phyloP scores from a whole-genome alignment of 1,140 invertebrate genomes.

The Pectinophora gossypiella region DNA sequence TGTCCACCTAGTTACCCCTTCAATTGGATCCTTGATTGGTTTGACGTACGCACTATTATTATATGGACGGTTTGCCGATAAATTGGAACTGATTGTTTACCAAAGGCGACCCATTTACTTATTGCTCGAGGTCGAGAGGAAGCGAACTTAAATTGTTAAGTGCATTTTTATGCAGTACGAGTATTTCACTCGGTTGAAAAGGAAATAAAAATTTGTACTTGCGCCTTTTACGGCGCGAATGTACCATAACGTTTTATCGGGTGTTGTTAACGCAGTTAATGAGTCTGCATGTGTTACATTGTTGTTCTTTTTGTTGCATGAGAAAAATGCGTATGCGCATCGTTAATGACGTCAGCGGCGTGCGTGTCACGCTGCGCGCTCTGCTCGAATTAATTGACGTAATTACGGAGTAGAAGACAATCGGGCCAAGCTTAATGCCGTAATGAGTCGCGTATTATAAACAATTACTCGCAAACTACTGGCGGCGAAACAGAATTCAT shows the following conservation, averaged over 20 bases:
- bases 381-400: conserved; percentile 63
- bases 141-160: too few species aligned
- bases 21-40: conserved; percentile 70
- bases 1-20: conserved; percentile 70
- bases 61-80: conserved; percentile 43
- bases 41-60: conserved; percentile 64
- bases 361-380: conserved; percentile 46
- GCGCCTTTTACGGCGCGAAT: conserved; percentile 25
- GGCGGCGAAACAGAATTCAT: conserved; percentile 42
- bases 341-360: conserved; percentile 46
- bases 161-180: too few species aligned
- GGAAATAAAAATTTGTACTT: conserved; percentile 17
- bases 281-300: conserved; percentile 22
- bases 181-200: neutral
- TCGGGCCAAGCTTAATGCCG: conserved; percentile 48
- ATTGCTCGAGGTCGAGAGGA: conserved; percentile 3
- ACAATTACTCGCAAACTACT: conserved; percentile 11
- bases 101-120: conserved; percentile 31
- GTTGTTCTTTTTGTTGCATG: conserved; percentile 33
- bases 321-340: conserved; percentile 52
- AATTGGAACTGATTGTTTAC: conserved; percentile 62
- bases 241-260: conserved; percentile 30
- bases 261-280: conserved; percentile 25
- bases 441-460: conserved; percentile 51
- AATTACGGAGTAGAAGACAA: conserved; percentile 67